phyloP scores from a whole-genome alignment of 1,140 invertebrate genomes.

The Chironomus tepperi region DNA sequence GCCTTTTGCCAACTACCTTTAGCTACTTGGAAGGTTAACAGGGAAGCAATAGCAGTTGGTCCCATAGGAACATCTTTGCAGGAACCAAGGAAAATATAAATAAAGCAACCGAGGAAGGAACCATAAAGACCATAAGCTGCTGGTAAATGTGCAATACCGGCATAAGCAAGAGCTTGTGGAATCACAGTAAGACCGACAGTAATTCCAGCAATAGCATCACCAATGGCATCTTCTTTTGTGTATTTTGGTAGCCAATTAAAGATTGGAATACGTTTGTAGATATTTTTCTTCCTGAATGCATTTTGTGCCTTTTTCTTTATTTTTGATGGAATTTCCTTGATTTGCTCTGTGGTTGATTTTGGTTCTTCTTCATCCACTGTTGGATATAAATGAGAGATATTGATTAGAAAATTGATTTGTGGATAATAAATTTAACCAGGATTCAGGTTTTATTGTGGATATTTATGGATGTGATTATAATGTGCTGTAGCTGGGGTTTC shows the following conservation, averaged over 20 bases:
- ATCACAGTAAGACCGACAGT: conserved; percentile 77
- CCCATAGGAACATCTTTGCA: conserved; percentile 85
- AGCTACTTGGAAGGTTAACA: conserved; percentile 68
- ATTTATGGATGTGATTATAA: too few species aligned
- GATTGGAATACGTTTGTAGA: conserved; percentile 62
- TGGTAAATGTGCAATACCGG: conserved; percentile 71
- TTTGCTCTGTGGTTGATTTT: conserved; percentile 16
- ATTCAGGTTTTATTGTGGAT: too few species aligned
- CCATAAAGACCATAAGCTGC: conserved; percentile 81
- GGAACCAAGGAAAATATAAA: conserved; percentile 84
- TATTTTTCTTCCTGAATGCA: conserved; percentile 47
- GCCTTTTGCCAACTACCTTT: conserved; percentile 65
- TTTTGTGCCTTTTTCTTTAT: not conserved
- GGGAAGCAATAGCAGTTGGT: conserved; percentile 73
- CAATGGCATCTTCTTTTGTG: conserved; percentile 47
- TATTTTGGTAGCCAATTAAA: conserved; percentile 67
- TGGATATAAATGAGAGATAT: not conserved
- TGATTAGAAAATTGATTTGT: too few species aligned
- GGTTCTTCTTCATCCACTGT: not conserved
- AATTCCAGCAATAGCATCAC: conserved; percentile 74
- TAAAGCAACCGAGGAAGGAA: conserved; percentile 81
- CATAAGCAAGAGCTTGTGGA: conserved; percentile 74
- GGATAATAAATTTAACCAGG: too few species aligned
- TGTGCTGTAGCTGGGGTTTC: too few species aligned
- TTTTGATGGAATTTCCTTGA: not conserved